Percentiles rank a stretch among this genome's conserved stretches.
phyloP scores from a whole-genome alignment of 2,888 invertebrate species.

The Tillus elongatus region DNA sequence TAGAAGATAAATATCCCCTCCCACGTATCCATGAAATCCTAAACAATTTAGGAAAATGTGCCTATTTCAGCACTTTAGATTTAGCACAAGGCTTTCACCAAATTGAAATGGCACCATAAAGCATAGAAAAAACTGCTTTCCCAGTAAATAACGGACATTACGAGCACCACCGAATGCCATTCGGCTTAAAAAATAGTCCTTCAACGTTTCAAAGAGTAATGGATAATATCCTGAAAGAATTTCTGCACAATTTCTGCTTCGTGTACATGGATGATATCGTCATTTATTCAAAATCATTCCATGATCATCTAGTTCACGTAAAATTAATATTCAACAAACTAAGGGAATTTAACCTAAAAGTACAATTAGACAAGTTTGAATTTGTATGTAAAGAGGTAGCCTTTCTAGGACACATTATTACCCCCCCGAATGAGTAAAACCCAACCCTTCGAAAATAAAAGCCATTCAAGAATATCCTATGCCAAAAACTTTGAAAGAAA shows the following conservation, averaged over 20 bases:
- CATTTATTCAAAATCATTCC: constrained; percentile 11
- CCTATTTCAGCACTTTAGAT: constrained; percentile 15
- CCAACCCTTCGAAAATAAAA: constrained; percentile 12
- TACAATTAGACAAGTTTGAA: constrained; percentile 16
- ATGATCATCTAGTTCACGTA: constrained; percentile 10
- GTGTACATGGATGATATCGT: constrained; percentile 28
- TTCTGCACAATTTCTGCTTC: constrained; percentile 13
- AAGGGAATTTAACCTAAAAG: constrained; percentile 9
- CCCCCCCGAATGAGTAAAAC: constrained; percentile 9
- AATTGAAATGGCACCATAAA: constrained; percentile 12
- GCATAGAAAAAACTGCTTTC: constrained; percentile 18
- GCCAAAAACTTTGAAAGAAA: constrained; percentile 17
- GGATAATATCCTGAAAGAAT: constrained; percentile 13
- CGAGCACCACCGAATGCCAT: constrained; percentile 18
- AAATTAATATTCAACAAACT: constrained; percentile 7
- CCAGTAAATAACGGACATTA: constrained; percentile 15
- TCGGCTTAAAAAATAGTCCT: constrained; percentile 19
- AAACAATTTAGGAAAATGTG: constrained; percentile 1
- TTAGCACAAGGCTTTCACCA: constrained; percentile 18
- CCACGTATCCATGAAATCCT: constrained; percentile 14
- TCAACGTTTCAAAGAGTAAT: constrained; percentile 19
- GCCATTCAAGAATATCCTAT: constrained; percentile 16
- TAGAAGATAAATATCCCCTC: constrained; percentile 12
- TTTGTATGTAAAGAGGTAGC: constrained; percentile 11
- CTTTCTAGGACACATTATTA: constrained; percentile 12